These are phyloP conservation scores for Spinibarbus caldwelli DNA, from an alignment of 2,797 vertebrate species.

Conservation along the genomic window DNA sequence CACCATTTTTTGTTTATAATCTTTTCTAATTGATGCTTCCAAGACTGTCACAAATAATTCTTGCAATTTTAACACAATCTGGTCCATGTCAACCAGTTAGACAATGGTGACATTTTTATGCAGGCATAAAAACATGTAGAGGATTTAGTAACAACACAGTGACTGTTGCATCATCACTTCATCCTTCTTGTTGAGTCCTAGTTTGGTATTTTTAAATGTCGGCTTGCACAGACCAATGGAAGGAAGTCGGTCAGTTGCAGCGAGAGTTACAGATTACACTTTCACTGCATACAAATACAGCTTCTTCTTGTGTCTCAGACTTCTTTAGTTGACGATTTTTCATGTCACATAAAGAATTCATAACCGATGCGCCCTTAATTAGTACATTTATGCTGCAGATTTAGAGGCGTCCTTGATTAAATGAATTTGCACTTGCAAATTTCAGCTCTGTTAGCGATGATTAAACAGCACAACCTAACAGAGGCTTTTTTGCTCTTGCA, in stretches of 20 bases:
- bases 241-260: slow-evolving; percentile 1
- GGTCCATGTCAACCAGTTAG: neutral
- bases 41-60: neutral
- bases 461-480: slow-evolving; percentile 42
- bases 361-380: slow-evolving; percentile 33
- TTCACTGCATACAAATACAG: slow-evolving; percentile 1
- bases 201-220: slow-evolving; percentile 1
- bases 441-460: slow-evolving; percentile 45
- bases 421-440: slow-evolving; percentile 49
- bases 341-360: slow-evolving; percentile 44
- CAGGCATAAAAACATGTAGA: neutral
- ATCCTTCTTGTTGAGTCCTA: neutral
- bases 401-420: slow-evolving; percentile 46
- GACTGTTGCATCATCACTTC: no score
- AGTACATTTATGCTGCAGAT: slow-evolving; percentile 36
- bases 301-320: slow-evolving; percentile 2
- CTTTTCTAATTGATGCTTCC: neutral
- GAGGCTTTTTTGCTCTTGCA: slow-evolving; percentile 33
- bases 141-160: neutral
- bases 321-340: slow-evolving; percentile 27
- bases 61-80: neutral
- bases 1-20: neutral
- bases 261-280: slow-evolving; percentile 8
- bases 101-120: neutral
- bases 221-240: neutral